Evolutionary conservation across 2,113 vertebrate species (phyloP).

Genomic region (Fregata magnificens): DNA sequence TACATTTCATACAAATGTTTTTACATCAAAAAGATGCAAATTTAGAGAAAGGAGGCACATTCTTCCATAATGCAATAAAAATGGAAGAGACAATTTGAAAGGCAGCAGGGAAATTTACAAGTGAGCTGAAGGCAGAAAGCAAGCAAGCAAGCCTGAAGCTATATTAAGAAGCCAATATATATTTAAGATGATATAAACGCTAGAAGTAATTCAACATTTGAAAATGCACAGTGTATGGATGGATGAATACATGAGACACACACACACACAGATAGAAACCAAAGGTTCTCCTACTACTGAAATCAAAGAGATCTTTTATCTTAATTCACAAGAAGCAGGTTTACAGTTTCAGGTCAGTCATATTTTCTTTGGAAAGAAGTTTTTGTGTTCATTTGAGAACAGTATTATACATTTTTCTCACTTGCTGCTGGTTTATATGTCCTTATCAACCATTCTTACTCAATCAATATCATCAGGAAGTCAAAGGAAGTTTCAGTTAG

Average conservation of each 20-base stretch:
- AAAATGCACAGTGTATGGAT: background rate
- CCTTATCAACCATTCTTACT: background rate
- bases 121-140: background rate
- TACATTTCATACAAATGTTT: background rate
- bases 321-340: background rate
- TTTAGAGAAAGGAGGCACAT: background rate
- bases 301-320: background rate
- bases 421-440: background rate
- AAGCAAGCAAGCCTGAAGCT: background rate
- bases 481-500: background rate
- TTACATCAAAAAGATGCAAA: constrained; percentile 39
- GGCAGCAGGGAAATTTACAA: background rate
- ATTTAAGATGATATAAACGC: background rate
- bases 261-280: background rate
- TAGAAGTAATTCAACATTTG: background rate
- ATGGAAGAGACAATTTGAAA: background rate
- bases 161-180: background rate
- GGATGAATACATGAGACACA: background rate
- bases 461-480: background rate
- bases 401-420: background rate
- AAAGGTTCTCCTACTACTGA: background rate
- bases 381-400: background rate
- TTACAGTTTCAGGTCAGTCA: background rate
- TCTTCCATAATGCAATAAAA: background rate
- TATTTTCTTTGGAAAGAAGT: background rate